Evolutionary conservation across 2,113 vertebrate species (phyloP).

Genomic region (Apodemus speciosus): DNA sequence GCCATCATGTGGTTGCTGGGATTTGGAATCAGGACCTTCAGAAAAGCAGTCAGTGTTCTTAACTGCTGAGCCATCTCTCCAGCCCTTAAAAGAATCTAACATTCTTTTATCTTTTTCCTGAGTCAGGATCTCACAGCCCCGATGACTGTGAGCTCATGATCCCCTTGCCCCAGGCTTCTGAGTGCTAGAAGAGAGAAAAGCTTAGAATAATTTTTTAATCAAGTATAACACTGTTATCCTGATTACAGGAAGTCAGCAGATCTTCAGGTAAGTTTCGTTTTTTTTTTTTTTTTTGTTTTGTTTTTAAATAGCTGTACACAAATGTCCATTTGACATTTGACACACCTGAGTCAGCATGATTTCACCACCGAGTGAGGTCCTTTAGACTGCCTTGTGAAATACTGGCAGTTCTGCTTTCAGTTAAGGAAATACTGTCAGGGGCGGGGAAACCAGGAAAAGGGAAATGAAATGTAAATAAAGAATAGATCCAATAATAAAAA

Average conservation of each 20-base stretch:
- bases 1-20: too few species aligned
- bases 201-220: constrained; percentile 56
- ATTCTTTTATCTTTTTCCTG: background rate
- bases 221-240: background rate
- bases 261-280: constrained; percentile 53
- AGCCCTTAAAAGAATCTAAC: constrained; percentile 33
- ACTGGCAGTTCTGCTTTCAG: constrained; percentile 62
- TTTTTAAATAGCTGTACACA: constrained; percentile 47
- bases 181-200: constrained; percentile 40
- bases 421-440: constrained; percentile 48
- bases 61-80: too few species aligned
- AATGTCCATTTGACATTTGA: constrained; percentile 55
- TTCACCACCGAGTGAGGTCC: constrained; percentile 59
- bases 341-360: constrained; percentile 60
- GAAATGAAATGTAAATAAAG: too few species aligned
- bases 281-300: too few species aligned
- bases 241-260: constrained; percentile 29
- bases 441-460: too few species aligned
- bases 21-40: too few species aligned
- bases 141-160: background rate
- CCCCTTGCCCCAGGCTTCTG: background rate
- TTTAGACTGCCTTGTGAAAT: constrained; percentile 50
- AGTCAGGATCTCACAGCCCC: background rate
- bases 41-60: too few species aligned
- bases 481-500: too few species aligned